Percentiles rank a stretch among this genome's conserved stretches.
Conservation (phyloP, 2,797 vertebrate genomes). For the Tadarida brasiliensis region DNA sequence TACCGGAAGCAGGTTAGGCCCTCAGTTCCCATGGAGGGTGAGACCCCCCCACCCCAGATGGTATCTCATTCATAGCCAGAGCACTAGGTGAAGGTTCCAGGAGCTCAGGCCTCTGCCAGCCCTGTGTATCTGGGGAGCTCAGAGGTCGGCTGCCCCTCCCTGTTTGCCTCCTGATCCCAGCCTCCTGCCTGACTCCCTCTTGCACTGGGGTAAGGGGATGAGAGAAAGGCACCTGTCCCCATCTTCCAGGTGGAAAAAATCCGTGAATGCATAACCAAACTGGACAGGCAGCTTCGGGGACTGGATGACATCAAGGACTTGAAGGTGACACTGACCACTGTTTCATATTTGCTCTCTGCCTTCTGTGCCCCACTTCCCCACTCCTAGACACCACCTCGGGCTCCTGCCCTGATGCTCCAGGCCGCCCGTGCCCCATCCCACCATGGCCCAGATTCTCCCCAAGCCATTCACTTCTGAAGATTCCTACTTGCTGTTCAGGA, state of each 20-base stretch:
- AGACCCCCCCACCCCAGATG: neutral
- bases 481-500: neutral
- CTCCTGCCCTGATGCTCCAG: neutral
- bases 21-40: neutral
- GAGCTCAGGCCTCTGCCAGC: neutral
- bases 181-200: neutral
- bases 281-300: conserved; percentile 84
- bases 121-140: neutral
- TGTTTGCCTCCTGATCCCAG: neutral
- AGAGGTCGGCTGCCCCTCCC: neutral
- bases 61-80: neutral
- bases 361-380: neutral
- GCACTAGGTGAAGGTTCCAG: neutral
- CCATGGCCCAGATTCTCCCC: neutral
- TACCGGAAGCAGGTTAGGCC: conserved; percentile 96
- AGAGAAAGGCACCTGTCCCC: neutral
- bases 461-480: neutral
- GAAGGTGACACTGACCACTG: conserved; percentile 88
- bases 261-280: conserved; percentile 87
- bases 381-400: neutral
- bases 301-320: conserved; percentile 87
- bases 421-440: neutral
- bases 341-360: neutral
- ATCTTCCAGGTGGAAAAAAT: conserved; percentile 95
- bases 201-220: neutral